These are phyloP conservation scores for Australoheros facetus DNA, from an alignment of 2,797 vertebrate genomes.

Conservation along the genomic window DNA sequence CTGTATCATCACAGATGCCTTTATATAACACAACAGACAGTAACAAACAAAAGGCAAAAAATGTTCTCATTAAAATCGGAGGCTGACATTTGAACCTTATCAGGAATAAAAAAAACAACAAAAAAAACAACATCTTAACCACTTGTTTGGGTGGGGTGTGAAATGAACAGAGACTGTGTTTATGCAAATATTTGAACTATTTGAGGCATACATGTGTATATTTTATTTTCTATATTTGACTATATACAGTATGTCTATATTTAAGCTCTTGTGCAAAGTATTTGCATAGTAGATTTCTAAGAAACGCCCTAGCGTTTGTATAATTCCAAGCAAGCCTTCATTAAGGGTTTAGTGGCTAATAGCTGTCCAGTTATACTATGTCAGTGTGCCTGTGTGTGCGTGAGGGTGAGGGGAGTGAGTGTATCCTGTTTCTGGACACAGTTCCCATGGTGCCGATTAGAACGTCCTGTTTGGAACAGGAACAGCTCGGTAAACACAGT, in stretches of 20 bases:
- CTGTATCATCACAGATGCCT: slow-evolving; percentile 3
- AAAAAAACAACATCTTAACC: neutral
- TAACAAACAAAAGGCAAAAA: slow-evolving; percentile 18
- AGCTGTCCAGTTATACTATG: neutral
- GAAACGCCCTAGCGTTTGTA: slow-evolving; percentile 53
- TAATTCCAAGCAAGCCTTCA: slow-evolving; percentile 35
- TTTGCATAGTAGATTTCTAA: slow-evolving; percentile 44
- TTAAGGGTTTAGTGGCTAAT: slow-evolving; percentile 26
- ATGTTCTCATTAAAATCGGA: neutral
- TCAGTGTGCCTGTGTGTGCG: slow-evolving; percentile 19
- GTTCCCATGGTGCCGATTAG: slow-evolving; percentile 55
- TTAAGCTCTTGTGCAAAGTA: slow-evolving; percentile 38
- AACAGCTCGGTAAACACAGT: slow-evolving; percentile 67
- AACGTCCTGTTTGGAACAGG: slow-evolving; percentile 69
- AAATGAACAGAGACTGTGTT: slow-evolving; percentile 1
- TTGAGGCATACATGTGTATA: neutral
- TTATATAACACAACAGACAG: slow-evolving; percentile 23
- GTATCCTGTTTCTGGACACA: slow-evolving; percentile 48
- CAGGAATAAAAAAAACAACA: neutral
- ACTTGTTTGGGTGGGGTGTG: slow-evolving; percentile 4
- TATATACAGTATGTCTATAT: slow-evolving; percentile 20
- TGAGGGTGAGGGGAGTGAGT: slow-evolving; percentile 15
- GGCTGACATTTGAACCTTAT: neutral
- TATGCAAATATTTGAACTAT: slow-evolving; percentile 49
- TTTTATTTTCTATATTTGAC: neutral